Conservation (phyloP, 2,888 invertebrate species). For the Agelastica alni region DNA sequence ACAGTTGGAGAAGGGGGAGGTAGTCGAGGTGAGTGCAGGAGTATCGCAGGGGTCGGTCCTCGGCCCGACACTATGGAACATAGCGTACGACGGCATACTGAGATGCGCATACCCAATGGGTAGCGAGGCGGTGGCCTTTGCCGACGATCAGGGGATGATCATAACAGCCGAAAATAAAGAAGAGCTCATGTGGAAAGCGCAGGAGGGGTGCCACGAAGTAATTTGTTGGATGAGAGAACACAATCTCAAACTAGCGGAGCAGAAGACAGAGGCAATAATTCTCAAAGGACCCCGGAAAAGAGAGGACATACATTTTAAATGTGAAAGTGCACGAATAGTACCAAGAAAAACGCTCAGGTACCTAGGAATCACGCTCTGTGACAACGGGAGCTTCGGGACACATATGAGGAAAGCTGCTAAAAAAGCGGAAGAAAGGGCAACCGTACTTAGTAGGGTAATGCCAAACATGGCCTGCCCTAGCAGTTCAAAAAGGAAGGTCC, state of each 20-base stretch:
- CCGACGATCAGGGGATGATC: too few relatives aligned
- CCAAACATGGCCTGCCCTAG: slow-evolving; percentile 26
- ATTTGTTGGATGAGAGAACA: background rate
- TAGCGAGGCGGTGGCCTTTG: too few relatives aligned
- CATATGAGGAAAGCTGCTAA: background rate
- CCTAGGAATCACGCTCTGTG: background rate
- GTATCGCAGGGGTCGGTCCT: background rate
- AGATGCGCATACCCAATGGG: too few relatives aligned
- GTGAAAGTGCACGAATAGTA: background rate
- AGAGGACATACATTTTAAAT: too few relatives aligned
- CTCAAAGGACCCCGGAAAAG: background rate
- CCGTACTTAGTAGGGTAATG: slow-evolving; percentile 34
- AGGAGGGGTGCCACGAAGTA: too few relatives aligned
- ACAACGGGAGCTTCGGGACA: slow-evolving; percentile 1
- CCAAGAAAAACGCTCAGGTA: too few relatives aligned
- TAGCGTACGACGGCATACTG: too few relatives aligned
- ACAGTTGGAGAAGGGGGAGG: background rate
- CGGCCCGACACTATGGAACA: background rate
- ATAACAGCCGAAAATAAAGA: background rate
- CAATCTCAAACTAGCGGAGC: too few relatives aligned
- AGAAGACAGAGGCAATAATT: slow-evolving; percentile 3
- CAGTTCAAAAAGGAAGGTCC: slow-evolving; percentile 5
- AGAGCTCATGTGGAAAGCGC: background rate
- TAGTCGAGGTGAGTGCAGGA: background rate
- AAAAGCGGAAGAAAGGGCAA: background rate